These are phyloP conservation scores for Lithobates sylvaticus DNA, from an alignment of 2,797 vertebrate genomes.

Conservation along the genomic window DNA sequence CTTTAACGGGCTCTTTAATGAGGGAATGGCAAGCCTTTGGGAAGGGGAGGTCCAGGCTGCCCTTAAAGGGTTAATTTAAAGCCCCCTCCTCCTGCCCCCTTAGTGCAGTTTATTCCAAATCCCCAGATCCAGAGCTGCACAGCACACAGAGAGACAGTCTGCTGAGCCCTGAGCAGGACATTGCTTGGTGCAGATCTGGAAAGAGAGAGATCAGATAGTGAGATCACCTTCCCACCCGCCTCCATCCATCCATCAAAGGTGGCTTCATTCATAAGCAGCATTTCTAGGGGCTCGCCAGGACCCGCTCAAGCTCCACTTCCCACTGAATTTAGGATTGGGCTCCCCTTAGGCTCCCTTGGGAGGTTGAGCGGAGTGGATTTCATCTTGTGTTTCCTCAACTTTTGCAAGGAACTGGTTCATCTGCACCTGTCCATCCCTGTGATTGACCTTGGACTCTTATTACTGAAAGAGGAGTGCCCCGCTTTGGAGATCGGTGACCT, in stretches of 20 bases:
- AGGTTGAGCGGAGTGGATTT: conserved; percentile 10
- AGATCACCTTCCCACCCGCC: conserved; percentile 11
- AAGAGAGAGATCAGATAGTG: background rate
- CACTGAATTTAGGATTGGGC: conserved; percentile 12
- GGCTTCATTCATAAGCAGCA: conserved; percentile 5
- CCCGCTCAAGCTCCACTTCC: background rate
- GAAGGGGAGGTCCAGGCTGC: conserved; percentile 48
- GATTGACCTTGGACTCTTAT: conserved; percentile 8
- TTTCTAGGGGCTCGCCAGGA: background rate
- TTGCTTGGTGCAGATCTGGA: conserved; percentile 4
- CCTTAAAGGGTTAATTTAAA: conserved; percentile 56
- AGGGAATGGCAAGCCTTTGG: conserved; percentile 37
- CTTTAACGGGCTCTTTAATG: conserved; percentile 53
- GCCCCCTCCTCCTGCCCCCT: conserved; percentile 57
- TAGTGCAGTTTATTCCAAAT: conserved; percentile 33
- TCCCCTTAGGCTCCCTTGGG: conserved; percentile 12
- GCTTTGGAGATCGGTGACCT: background rate
- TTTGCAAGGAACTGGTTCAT: background rate
- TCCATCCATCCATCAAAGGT: conserved; percentile 21
- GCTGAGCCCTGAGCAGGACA: conserved; percentile 1
- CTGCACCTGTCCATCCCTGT: conserved; percentile 35
- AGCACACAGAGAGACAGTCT: background rate
- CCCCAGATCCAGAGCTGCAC: conserved; percentile 12
- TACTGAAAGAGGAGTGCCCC: background rate
- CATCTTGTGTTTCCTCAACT: background rate